Conservation (phyloP, 2,797 vertebrate genomes). For the Chaenodraco wilsoni region DNA sequence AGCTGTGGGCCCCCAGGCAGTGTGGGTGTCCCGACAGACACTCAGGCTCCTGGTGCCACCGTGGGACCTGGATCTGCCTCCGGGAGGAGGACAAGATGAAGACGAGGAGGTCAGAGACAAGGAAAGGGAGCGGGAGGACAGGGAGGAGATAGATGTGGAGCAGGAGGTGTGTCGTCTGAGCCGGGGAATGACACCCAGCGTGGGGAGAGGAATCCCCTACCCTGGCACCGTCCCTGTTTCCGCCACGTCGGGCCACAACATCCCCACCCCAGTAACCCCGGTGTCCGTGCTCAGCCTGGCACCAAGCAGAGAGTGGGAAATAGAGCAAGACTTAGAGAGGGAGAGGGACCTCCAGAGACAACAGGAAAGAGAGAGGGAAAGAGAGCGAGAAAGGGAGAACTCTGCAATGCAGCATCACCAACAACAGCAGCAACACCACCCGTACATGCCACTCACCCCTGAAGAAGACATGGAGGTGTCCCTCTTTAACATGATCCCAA, state of each 20-base stretch:
- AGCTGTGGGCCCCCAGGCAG: slow-evolving; percentile 71
- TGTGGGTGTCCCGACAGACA: slow-evolving; percentile 86
- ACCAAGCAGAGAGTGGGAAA: slow-evolving; percentile 77
- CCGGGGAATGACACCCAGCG: slow-evolving; percentile 66
- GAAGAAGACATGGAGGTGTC: slow-evolving; percentile 93
- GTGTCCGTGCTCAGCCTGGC: slow-evolving; percentile 76
- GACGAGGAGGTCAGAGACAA: slow-evolving; percentile 62
- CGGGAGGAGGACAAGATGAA: slow-evolving; percentile 56
- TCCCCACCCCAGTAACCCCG: slow-evolving; percentile 73
- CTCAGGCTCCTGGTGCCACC: slow-evolving; percentile 89
- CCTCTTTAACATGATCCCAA: slow-evolving; percentile 85
- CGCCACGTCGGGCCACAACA: slow-evolving; percentile 68
- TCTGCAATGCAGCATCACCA: slow-evolving; percentile 59
- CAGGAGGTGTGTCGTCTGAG: slow-evolving; percentile 79
- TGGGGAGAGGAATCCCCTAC: slow-evolving; percentile 72
- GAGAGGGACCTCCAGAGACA: slow-evolving; percentile 76
- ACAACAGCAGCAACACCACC: slow-evolving; percentile 71
- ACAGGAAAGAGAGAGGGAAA: slow-evolving; percentile 73
- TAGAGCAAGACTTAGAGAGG: slow-evolving; percentile 75
- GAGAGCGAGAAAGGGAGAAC: slow-evolving; percentile 69
- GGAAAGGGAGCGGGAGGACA: slow-evolving; percentile 75
- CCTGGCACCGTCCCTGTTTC: slow-evolving; percentile 71
- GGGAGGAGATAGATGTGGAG: slow-evolving; percentile 83
- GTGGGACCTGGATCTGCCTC: slow-evolving; percentile 85
- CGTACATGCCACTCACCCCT: slow-evolving; percentile 81